phyloP scores from a whole-genome alignment of 1,140 invertebrate genomes.

The Zaprionus inermis region DNA sequence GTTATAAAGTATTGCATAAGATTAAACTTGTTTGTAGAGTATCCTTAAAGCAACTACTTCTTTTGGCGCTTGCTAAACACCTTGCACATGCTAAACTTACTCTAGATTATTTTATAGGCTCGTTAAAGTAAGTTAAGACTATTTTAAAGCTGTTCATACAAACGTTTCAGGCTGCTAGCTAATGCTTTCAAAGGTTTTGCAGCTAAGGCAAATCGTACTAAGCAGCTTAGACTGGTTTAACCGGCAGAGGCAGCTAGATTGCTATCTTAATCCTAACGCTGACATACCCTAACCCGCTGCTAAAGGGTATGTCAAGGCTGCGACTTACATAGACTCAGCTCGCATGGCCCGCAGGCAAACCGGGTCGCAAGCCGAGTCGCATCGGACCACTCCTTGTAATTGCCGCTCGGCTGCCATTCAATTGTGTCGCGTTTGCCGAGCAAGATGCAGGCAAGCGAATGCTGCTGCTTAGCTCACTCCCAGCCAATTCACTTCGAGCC shows the following conservation, averaged over 20 bases:
- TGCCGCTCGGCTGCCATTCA: constrained; percentile 49
- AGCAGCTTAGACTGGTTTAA: constrained; percentile 1
- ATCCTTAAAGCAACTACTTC: background rate
- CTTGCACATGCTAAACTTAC: too few species aligned
- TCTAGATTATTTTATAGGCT: too few species aligned
- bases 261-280: constrained; percentile 17
- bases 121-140: background rate
- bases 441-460: constrained; percentile 26
- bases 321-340: constrained; percentile 57
- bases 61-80: background rate
- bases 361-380: constrained; percentile 32
- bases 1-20: too few species aligned
- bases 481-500: background rate
- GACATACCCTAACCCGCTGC: constrained; percentile 46
- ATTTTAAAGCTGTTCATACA: background rate
- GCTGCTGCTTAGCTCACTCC: constrained; percentile 1
- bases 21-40: background rate
- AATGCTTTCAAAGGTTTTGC: background rate
- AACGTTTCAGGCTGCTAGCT: background rate
- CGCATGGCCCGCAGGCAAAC: constrained; percentile 59
- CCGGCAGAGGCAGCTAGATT: background rate
- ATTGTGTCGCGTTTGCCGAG: constrained; percentile 35
- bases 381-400: constrained; percentile 66
- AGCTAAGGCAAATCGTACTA: background rate
- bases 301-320: constrained; percentile 48